phyloP scores from a whole-genome alignment of 2,113 vertebrate genomes.

The Aphelocoma coerulescens region DNA sequence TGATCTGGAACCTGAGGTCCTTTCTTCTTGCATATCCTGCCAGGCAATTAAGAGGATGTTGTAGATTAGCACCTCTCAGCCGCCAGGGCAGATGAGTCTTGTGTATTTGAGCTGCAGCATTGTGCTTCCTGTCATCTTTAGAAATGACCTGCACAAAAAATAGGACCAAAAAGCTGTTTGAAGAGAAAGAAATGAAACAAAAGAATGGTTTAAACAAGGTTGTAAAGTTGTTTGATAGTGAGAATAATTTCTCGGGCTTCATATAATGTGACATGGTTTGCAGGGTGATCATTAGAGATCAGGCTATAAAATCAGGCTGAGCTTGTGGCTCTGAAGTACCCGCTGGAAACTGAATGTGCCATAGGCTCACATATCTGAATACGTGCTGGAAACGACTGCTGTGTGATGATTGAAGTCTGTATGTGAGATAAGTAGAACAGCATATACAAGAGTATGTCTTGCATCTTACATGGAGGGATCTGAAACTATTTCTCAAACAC shows the following conservation, averaged over 20 bases:
- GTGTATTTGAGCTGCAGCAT: not conserved
- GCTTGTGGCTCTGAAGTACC: not conserved
- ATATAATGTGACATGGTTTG: not conserved
- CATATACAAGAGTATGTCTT: rapidly evolving
- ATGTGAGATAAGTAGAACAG: not conserved
- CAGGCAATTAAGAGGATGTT: not conserved
- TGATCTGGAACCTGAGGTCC: not conserved
- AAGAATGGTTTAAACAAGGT: not conserved
- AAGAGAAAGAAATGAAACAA: not conserved
- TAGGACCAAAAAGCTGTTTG: not conserved
- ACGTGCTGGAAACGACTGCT: not conserved
- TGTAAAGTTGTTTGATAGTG: not conserved
- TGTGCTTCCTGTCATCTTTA: not conserved
- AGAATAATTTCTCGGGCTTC: not conserved
- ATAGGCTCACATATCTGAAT: not conserved
- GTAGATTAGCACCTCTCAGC: not conserved
- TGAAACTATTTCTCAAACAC: not conserved
- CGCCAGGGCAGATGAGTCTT: not conserved
- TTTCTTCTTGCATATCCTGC: not conserved
- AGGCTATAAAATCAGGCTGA: not conserved
- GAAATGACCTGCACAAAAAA: not conserved
- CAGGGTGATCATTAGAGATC: not conserved
- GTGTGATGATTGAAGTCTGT: not conserved
- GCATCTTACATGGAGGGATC: not conserved
- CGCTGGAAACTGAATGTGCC: not conserved